A percentile compares a stretch with the other conserved stretches of the same genome.
These are phyloP conservation scores for Cephus pygmeus DNA, from an alignment of 2,888 invertebrate genomes.

Conservation along the genomic window DNA sequence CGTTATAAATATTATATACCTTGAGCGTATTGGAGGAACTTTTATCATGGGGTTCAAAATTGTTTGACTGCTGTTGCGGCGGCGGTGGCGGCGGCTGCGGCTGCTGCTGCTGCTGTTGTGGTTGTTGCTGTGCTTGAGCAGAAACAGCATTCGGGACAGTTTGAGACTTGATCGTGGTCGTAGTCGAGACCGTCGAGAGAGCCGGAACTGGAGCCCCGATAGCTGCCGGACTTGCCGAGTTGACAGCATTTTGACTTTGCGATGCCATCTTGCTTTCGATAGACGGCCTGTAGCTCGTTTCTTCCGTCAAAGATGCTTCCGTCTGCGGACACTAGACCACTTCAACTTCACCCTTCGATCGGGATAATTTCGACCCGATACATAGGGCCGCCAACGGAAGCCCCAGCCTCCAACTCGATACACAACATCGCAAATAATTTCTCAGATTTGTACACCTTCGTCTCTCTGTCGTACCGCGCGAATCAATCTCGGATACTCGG, in stretches of 20 bases:
- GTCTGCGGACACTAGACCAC: background rate
- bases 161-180: slow-evolving; percentile 33
- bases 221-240: slow-evolving; percentile 38
- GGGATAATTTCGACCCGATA: slow-evolving; percentile 7
- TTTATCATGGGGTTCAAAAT: slow-evolving; percentile 62
- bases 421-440: slow-evolving; percentile 30
- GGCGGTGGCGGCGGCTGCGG: slow-evolving; percentile 10
- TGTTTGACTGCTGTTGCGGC: slow-evolving; percentile 51
- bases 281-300: slow-evolving; percentile 10
- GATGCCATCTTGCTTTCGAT: slow-evolving; percentile 54
- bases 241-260: slow-evolving; percentile 47
- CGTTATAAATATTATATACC: slow-evolving; percentile 41
- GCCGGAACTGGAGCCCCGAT: slow-evolving; percentile 47
- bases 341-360: slow-evolving; percentile 16
- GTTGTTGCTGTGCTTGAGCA: slow-evolving; percentile 15
- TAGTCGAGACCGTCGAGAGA: slow-evolving; percentile 28
- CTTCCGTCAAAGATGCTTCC: background rate
- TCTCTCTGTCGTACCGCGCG: slow-evolving; percentile 16
- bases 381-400: slow-evolving; percentile 14
- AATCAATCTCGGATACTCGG: slow-evolving; percentile 32
- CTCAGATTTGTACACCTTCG: slow-evolving; percentile 16
- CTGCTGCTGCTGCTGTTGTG: slow-evolving; percentile 18
- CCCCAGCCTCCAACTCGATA: slow-evolving; percentile 20
- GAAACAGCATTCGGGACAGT: slow-evolving; percentile 22
- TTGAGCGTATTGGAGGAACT: slow-evolving; percentile 64